Evolutionary conservation across 2,888 invertebrate genomes (phyloP), one percentile per base, ranked within the genome.

Genomic region (Latrodectus elegans): DNA sequence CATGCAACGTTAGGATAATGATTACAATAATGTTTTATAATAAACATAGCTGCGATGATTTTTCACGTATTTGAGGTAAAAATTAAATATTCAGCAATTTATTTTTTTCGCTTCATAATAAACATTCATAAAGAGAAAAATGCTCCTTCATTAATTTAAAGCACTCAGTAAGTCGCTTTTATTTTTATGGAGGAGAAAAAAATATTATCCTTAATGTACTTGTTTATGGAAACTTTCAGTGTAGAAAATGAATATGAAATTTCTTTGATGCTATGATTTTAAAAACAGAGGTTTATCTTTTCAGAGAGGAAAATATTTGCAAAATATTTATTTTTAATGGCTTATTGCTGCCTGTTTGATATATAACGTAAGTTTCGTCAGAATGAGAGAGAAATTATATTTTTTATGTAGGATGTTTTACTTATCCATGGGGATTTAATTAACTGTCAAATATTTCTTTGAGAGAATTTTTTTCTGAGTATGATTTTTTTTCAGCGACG

Each of bases 61-160:
- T 75, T 26, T 70, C 22, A 38, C 15, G 12, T 67, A 75, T 51
- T 79, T 75, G 60, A 75, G 65, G 38, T 51, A 55, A 85, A 79
- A 84, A 85, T 67, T 75, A 79, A 75, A 74, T 70, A 75, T 79
- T 68, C 11, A 60, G 22, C 51, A 22, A 22, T 22, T 26, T 12
- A 26, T 51, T 70, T 73, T 51, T 67, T 22, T 3, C 15, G 14
- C 53, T 49, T 70, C 12, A 17, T 67, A 26, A 38, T 49, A 52
- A 10, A 22, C 38, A n/a, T 12, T 10, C 67, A 67, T 3, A 17
- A 68, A 67, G 6, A 15, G 51, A 84, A 73, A 70, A 74, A 74
- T 52, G 26, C 14, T 26, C 60, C 22, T 85, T 84, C 84, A 84
- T 84, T 73, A 84, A 26, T 53, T 72, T 71, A 77, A 84, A 85